Evolutionary conservation across 2,888 invertebrate species (phyloP), one percentile per base, ranked within the genome.

Genomic region (Malachius bipustulatus): DNA sequence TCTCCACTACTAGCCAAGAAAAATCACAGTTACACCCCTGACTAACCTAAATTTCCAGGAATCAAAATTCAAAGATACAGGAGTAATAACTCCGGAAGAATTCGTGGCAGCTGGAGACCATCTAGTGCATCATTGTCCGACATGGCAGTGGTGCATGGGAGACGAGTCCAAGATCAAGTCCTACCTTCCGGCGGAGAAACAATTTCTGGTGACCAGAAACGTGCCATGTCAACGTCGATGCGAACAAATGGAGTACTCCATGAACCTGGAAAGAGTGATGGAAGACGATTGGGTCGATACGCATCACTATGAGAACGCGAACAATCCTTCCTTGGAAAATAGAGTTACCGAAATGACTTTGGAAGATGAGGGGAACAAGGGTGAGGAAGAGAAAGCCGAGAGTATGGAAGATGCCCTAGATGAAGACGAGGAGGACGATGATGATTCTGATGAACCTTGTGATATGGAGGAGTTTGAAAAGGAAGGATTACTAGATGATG

Each of bases 381-480:
- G n/a, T n/a, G 35, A 16, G n/a, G 24, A 19, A n/a, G 24, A 19
- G n/a, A 19, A 6, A 19, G 24, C 45, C 16, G 59, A 60, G 30
- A 70, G 69, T 26, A 68, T 63, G 41, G 69, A 67, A 31, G 66
- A 39, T 55, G 60, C 56, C 9, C 47, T 51, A 42, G 55, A 50
- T 37, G 65, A 66, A 40, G 63, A 59, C 27, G 68, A 69, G 26
- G 62, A 66, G 16, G 62, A 66, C 12, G 70, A 69, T 28, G 75
- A 73, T 19, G 79, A 80, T 34, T 88, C 85, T 13, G 88, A 85
- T n/a, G 91, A 90, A 56, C 87, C 93, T 0, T 80, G 82, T 45
- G 97, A 98, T 63, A 96, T 98, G 96, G 97, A 97, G 59, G 89
- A 83, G 50, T 96, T 93, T 67, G 90, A 93, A 64, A 88, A 93